phyloP scores from a whole-genome alignment of 2,888 invertebrate species.

The Ormyrus nitidulus region DNA sequence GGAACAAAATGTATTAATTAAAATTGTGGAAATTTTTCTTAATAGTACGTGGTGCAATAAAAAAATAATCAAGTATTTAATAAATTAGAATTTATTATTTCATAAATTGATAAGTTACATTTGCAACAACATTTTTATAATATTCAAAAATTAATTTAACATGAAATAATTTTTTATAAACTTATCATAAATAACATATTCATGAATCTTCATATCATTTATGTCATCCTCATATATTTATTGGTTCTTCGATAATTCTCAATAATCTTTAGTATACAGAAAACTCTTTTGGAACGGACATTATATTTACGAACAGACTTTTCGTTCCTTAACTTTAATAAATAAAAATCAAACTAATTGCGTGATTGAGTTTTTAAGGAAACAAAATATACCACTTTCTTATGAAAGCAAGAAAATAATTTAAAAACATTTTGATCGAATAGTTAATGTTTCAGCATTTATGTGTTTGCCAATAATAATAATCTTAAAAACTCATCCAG shows the following conservation, averaged over 20 bases:
- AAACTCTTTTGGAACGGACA: conserved; percentile 42
- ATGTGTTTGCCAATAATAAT: not conserved
- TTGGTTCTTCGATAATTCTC: conserved; percentile 27
- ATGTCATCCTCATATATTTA: not conserved
- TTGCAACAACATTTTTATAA: conserved; percentile 27
- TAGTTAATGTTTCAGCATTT: not conserved
- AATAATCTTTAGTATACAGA: conserved; percentile 40
- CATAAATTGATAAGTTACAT: conserved; percentile 38
- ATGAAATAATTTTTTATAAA: conserved; percentile 36
- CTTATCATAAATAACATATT: conserved; percentile 41
- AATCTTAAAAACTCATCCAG: conserved; percentile 26
- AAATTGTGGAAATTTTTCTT: not conserved
- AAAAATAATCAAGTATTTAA: not conserved
- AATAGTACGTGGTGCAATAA: not conserved
- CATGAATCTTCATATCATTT: conserved; percentile 30
- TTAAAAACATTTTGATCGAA: not conserved
- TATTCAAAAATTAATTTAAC: conserved; percentile 5
- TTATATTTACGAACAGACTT: conserved; percentile 18
- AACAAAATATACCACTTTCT: not conserved
- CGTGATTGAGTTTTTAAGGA: conserved; percentile 41
- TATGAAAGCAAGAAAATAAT: not conserved
- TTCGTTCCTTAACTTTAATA: conserved; percentile 23
- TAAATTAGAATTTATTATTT: conserved; percentile 40
- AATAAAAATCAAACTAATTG: conserved; percentile 34
- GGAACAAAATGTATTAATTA: no score